phyloP scores from a whole-genome alignment of 2,888 invertebrate species.

The Clepsis dumicolana region DNA sequence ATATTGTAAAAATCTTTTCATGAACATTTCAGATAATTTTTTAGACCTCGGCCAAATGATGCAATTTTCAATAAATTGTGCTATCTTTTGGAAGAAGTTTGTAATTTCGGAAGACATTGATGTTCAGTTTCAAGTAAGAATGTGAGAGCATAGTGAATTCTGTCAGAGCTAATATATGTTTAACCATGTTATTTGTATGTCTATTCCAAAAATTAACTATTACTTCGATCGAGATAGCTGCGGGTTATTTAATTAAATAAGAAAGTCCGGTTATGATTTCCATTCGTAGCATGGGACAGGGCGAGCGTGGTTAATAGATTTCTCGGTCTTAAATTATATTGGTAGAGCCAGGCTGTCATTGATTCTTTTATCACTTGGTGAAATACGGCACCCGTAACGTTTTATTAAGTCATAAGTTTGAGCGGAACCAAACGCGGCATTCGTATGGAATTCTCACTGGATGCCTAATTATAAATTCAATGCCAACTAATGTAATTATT shows the following conservation, averaged over 20 bases:
- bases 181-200: background rate
- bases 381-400: constrained; percentile 68
- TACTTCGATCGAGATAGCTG: constrained; percentile 28
- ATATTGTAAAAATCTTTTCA: too few relatives aligned
- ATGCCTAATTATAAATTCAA: constrained; percentile 60
- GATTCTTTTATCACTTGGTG: constrained; percentile 69
- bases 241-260: constrained; percentile 39
- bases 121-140: background rate
- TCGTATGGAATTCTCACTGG: constrained; percentile 59
- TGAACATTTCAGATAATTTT: too few relatives aligned
- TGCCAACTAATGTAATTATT: constrained; percentile 54
- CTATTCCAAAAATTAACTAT: constrained; percentile 16
- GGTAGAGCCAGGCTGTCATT: constrained; percentile 60
- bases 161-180: background rate
- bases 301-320: constrained; percentile 70
- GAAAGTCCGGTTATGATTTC: constrained; percentile 36
- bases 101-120: background rate
- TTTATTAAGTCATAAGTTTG: constrained; percentile 79
- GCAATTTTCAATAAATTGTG: too few relatives aligned
- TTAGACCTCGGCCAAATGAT: too few relatives aligned
- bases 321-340: constrained; percentile 63
- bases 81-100: background rate
- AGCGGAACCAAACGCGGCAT: constrained; percentile 69
- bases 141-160: background rate
- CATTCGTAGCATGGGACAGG: constrained; percentile 24